These are phyloP conservation scores for Orthosia cruda DNA, from an alignment of 2,888 invertebrate genomes.

Conservation along the genomic window DNA sequence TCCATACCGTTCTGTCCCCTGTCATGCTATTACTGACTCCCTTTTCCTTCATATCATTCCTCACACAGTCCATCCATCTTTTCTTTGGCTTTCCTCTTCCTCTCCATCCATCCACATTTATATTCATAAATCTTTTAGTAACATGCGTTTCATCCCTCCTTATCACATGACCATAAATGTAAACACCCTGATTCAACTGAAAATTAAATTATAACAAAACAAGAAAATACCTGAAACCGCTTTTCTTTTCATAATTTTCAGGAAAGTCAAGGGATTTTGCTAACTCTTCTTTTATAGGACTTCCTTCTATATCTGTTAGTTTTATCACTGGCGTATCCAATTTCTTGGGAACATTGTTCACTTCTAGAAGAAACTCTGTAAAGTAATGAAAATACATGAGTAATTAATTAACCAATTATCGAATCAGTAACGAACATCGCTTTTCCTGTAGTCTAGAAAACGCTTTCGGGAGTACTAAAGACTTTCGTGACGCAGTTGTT, in stretches of 20 bases:
- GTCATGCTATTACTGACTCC: too few relatives aligned
- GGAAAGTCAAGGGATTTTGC: constrained; percentile 21
- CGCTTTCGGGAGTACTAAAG: neutral
- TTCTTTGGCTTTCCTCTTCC: too few relatives aligned
- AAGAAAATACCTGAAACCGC: constrained; percentile 30
- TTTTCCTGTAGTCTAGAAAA: neutral
- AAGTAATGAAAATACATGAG: neutral
- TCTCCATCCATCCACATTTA: too few relatives aligned
- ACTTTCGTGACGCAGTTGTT: too few relatives aligned
- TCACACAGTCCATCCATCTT: too few relatives aligned
- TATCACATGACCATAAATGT: too few relatives aligned
- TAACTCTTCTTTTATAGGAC: constrained; percentile 25
- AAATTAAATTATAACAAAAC: neutral
- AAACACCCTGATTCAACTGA: neutral
- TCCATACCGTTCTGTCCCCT: too few relatives aligned
- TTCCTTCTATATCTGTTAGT: constrained; percentile 44
- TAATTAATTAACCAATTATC: too few relatives aligned
- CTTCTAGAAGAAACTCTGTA: constrained; percentile 42
- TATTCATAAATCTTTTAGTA: too few relatives aligned
- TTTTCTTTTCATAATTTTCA: constrained; percentile 33
- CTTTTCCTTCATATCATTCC: too few relatives aligned
- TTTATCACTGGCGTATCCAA: constrained; percentile 45
- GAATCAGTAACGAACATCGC: neutral
- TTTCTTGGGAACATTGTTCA: constrained; percentile 31
- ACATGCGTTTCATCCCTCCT: too few relatives aligned